Percentiles rank a stretch among this genome's conserved stretches.
phyloP scores from a whole-genome alignment of 1,140 invertebrate genomes.

The Drosophila eugracilis region DNA sequence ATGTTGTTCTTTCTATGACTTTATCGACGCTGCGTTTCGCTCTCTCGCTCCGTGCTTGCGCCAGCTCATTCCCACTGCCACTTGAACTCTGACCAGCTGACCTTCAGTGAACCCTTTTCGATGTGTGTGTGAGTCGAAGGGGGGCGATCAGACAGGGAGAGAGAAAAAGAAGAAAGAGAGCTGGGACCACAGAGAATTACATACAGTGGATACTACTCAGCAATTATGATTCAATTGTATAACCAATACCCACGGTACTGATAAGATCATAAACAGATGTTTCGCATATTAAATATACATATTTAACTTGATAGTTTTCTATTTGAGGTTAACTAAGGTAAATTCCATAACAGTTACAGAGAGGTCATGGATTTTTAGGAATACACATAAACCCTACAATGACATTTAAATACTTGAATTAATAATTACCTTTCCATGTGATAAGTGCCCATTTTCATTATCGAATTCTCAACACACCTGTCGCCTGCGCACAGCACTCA shows the following conservation, averaged over 20 bases:
- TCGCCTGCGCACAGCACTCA: slow-evolving; percentile 11
- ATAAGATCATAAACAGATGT: background rate
- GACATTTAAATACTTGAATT: background rate
- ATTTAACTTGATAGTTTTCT: too few relatives aligned
- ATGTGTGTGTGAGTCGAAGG: slow-evolving; percentile 7
- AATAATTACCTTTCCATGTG: too few relatives aligned
- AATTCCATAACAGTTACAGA: too few relatives aligned
- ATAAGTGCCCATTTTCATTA: too few relatives aligned
- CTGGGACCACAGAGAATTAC: slow-evolving; percentile 4
- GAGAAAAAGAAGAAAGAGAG: slow-evolving; percentile 9
- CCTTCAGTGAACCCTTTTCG: slow-evolving; percentile 80
- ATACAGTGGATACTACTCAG: slow-evolving; percentile 22
- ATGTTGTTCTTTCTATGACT: slow-evolving; percentile 32
- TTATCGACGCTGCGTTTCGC: slow-evolving; percentile 30
- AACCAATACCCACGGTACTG: background rate
- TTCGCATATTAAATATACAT: too few relatives aligned
- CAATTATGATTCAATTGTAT: background rate
- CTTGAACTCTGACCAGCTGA: slow-evolving; percentile 83
- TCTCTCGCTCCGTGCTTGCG: slow-evolving; percentile 18
- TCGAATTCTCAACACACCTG: too few relatives aligned
- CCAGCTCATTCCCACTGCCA: slow-evolving; percentile 48
- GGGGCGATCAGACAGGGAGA: slow-evolving; percentile 20
- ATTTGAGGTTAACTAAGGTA: too few relatives aligned
- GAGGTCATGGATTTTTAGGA: too few relatives aligned
- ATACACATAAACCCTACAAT: too few relatives aligned